Evolutionary conservation across 2,113 vertebrate species (phyloP).

Genomic region (Andinoacara biseriatus): DNA sequence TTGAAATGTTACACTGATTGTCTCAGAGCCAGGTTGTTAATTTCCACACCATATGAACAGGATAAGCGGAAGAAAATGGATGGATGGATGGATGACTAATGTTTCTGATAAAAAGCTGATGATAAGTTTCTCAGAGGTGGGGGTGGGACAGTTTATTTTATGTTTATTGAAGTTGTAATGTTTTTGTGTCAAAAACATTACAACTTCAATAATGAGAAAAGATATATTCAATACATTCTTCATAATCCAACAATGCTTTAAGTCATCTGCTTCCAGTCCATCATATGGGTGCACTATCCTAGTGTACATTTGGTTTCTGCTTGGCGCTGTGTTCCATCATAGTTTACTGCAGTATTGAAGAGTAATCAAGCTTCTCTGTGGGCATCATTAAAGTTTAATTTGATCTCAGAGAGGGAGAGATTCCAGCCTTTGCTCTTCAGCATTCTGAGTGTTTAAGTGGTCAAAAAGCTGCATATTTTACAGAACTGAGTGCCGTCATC

Average conservation of each 20-base stretch:
- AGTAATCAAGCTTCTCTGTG: conserved; percentile 17
- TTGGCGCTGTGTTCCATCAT: not conserved
- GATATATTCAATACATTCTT: not conserved
- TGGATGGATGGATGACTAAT: not conserved
- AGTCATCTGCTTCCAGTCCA: not conserved
- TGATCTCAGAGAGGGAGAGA: conserved; percentile 24
- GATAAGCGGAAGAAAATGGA: too few relatives aligned
- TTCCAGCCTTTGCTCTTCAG: conserved; percentile 4
- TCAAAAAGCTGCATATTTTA: conserved; percentile 17
- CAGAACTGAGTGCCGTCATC: not conserved
- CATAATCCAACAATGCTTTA: not conserved
- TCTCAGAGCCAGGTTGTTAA: not conserved
- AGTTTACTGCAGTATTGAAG: conserved; percentile 26
- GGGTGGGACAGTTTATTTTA: not conserved
- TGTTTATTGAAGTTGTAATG: not conserved
- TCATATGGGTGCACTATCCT: not conserved
- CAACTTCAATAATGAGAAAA: not conserved
- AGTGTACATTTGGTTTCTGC: not conserved
- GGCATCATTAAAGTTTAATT: conserved; percentile 46
- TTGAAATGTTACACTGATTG: not conserved
- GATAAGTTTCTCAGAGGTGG: not conserved
- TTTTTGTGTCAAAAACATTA: not conserved
- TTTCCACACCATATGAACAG: not conserved
- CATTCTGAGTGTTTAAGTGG: conserved; percentile 3
- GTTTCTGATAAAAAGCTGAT: not conserved